These are phyloP conservation scores for Heteronetta atricapilla DNA, from an alignment of 2,113 vertebrate species.

Conservation along the genomic window DNA sequence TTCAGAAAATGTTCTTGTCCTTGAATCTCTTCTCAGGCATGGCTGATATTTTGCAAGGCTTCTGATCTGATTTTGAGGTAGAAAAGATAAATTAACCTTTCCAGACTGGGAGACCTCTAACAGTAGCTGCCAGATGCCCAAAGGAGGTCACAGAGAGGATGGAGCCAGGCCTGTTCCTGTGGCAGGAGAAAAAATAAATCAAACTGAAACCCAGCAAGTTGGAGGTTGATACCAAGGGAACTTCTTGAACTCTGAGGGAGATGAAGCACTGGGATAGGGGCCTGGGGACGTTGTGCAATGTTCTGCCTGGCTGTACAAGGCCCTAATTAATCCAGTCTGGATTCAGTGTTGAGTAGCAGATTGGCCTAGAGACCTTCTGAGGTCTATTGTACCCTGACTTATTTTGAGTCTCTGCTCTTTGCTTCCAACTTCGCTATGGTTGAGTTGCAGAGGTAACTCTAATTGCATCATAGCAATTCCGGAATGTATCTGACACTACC, in stretches of 20 bases:
- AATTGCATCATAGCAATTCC: background rate
- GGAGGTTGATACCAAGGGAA: background rate
- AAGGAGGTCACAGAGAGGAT: background rate
- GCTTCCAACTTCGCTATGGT: rapidly evolving
- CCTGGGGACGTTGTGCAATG: background rate
- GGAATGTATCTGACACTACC: rapidly evolving
- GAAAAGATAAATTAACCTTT: background rate
- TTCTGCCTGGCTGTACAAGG: background rate
- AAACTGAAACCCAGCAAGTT: background rate
- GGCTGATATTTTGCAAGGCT: background rate
- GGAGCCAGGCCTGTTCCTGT: background rate
- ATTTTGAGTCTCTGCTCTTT: rapidly evolving
- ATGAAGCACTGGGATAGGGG: background rate
- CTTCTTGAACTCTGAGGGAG: background rate
- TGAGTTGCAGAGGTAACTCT: background rate
- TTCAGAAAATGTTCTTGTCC: background rate
- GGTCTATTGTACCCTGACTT: background rate
- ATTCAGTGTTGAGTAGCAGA: background rate
- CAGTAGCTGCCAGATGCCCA: background rate
- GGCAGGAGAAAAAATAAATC: background rate
- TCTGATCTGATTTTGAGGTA: too few relatives aligned
- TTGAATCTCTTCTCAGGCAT: background rate
- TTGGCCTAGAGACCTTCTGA: background rate
- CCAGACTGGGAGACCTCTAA: rapidly evolving
- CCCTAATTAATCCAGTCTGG: background rate